Evolutionary conservation across 2,888 invertebrate species (phyloP).

Genomic region (Parnassius smintheus): DNA sequence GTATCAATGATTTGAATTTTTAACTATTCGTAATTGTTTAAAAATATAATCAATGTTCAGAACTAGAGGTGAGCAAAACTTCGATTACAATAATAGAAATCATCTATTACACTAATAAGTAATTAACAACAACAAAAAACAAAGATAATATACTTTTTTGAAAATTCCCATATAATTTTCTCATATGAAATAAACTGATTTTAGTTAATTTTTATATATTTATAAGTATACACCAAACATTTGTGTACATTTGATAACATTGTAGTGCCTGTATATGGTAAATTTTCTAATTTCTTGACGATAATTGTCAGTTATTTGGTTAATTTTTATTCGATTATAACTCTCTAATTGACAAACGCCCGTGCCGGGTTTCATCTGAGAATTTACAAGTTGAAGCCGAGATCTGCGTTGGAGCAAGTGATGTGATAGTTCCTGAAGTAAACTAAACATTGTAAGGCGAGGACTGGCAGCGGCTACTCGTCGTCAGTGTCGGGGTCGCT

Average conservation of each 20-base stretch:
- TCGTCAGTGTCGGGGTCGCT: conserved; percentile 96
- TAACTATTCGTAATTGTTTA: background rate
- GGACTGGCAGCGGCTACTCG: conserved; percentile 80
- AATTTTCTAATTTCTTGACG: too few species aligned
- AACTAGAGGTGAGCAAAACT: background rate
- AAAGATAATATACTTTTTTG: background rate
- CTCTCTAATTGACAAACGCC: background rate
- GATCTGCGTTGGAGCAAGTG: too few species aligned
- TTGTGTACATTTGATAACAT: background rate
- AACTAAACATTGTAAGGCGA: background rate
- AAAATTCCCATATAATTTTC: conserved; percentile 1
- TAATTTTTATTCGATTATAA: too few species aligned
- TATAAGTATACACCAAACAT: background rate
- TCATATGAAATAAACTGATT: background rate
- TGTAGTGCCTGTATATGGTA: too few species aligned
- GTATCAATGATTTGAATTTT: background rate
- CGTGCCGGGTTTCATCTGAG: background rate
- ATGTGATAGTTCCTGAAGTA: too few species aligned
- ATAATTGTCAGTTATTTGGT: too few species aligned
- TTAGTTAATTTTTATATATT: background rate
- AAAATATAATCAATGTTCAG: background rate
- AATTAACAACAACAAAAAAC: background rate
- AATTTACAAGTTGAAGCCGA: background rate
- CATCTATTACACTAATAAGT: background rate
- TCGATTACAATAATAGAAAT: background rate